phyloP scores from a whole-genome alignment of 2,888 invertebrate species.

The Ichneumoninae sp. region DNA sequence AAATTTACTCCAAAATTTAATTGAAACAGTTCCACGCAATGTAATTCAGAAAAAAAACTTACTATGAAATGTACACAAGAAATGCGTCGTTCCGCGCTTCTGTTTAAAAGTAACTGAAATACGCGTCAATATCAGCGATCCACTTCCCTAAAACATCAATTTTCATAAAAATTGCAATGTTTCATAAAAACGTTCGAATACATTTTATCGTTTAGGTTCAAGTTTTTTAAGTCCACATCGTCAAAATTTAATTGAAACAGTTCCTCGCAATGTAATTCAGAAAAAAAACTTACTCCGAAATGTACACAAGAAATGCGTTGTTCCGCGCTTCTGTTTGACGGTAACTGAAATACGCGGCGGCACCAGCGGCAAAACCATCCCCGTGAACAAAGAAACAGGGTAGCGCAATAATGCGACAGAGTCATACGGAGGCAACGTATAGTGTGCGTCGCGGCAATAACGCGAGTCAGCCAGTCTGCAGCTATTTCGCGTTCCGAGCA shows the following conservation, averaged over 20 bases:
- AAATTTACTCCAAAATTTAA: not conserved
- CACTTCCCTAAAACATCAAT: no score
- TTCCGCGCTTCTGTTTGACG: not conserved
- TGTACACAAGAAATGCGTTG: not conserved
- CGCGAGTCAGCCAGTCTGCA: constrained; percentile 19
- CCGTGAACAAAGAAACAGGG: not conserved
- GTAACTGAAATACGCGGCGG: not conserved
- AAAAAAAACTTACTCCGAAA: not conserved
- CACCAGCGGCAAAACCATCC: not conserved
- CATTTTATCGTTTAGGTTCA: no score
- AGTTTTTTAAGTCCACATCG: no score
- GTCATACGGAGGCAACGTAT: constrained; percentile 6
- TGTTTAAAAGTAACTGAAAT: not conserved
- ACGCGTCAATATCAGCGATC: not conserved
- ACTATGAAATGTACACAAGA: not conserved
- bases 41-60: not conserved
- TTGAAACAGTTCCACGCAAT: not conserved
- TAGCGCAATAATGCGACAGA: constrained; percentile 38
- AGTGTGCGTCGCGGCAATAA: constrained; percentile 42
- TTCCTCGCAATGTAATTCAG: not conserved
- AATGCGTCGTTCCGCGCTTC: not conserved
- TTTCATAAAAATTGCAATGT: no score
- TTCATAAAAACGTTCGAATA: no score
- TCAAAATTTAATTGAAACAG: not conserved
- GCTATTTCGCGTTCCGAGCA: constrained; percentile 32